Conservation (phyloP, 2,797 vertebrate genomes). For the Peromyscus melanophrys region DNA sequence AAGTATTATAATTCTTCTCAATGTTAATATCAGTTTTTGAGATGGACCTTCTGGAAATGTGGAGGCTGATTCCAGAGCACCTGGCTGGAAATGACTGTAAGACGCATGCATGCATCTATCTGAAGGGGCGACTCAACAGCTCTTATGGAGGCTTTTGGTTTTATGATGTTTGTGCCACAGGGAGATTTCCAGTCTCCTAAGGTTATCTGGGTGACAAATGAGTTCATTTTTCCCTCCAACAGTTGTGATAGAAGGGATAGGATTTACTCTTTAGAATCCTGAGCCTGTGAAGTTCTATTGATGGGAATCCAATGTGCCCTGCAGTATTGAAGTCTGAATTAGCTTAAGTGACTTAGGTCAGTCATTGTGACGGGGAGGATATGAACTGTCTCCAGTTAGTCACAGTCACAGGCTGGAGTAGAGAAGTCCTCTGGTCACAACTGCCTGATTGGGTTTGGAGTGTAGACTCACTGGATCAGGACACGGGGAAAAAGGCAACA, state of each 20-base stretch:
- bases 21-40: not conserved
- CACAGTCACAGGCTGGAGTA: not conserved
- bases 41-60: not conserved
- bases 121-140: not conserved
- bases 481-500: not conserved
- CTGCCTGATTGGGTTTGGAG: not conserved
- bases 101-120: not conserved
- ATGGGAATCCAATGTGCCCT: not conserved
- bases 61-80: not conserved
- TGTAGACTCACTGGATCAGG: not conserved
- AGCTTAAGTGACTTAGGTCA: not conserved
- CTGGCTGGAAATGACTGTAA: not conserved
- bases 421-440: not conserved
- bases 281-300: not conserved
- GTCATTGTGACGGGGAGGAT: not conserved
- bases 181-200: not conserved
- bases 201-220: not conserved
- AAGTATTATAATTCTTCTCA: not conserved
- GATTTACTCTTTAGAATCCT: not conserved
- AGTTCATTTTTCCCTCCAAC: not conserved
- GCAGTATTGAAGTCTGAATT: not conserved
- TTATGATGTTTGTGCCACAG: not conserved
- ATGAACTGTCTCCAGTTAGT: not conserved
- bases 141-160: not conserved
- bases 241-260: not conserved